Conservation (phyloP, 2,797 vertebrate genomes). For the Macrochelys suwanniensis region DNA sequence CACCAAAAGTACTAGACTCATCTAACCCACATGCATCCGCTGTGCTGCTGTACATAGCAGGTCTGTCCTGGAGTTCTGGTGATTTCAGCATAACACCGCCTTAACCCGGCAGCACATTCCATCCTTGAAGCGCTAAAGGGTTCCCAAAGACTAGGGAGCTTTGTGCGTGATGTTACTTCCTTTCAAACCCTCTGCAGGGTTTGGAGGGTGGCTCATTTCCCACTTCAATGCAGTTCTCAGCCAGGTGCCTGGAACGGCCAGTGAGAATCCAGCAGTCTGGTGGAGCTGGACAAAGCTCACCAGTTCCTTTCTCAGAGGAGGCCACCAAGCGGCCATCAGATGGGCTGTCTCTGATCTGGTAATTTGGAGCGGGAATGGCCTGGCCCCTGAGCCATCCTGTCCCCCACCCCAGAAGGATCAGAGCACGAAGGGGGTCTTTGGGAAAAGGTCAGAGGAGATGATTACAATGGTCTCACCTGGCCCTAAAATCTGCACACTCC, state of each 20-base stretch:
- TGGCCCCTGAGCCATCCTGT: background rate
- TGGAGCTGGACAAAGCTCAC: background rate
- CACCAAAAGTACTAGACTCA: background rate
- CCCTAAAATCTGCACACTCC: too few species aligned
- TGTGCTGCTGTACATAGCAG: background rate
- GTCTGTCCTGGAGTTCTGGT: background rate
- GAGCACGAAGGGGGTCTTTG: background rate
- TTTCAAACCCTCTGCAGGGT: background rate
- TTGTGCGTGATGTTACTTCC: background rate
- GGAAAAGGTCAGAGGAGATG: background rate
- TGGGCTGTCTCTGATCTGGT: background rate
- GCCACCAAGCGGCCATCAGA: background rate
- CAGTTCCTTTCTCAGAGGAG: background rate
- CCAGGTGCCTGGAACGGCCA: background rate
- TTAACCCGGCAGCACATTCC: background rate
- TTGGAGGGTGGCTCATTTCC: background rate
- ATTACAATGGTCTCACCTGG: background rate
- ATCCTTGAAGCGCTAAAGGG: background rate
- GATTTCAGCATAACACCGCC: background rate
- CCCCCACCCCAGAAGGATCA: background rate
- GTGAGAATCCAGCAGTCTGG: background rate
- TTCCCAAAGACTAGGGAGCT: background rate
- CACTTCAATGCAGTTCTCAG: background rate
- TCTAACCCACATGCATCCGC: background rate
- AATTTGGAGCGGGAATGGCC: background rate